Conservation (phyloP, 1,140 invertebrate genomes). For the Rhizoglyphus robini region DNA sequence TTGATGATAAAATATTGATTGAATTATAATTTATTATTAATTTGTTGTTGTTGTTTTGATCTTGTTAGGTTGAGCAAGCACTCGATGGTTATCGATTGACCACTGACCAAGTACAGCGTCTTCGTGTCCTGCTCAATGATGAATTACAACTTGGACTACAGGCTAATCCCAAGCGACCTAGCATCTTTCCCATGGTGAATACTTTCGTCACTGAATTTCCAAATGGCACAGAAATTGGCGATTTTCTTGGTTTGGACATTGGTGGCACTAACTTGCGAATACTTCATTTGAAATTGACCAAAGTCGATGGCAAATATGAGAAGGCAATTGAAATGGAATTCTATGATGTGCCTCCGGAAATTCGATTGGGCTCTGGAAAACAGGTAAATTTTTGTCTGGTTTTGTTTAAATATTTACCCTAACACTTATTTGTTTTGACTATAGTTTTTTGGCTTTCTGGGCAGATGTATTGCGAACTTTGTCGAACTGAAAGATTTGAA, state of each 20-base stretch:
- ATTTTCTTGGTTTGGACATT: constrained; percentile 58
- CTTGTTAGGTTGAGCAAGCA: background rate
- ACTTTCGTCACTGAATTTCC: constrained; percentile 48
- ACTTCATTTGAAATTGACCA: constrained; percentile 45
- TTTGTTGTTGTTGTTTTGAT: background rate
- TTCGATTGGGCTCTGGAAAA: constrained; percentile 42
- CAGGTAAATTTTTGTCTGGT: constrained; percentile 30
- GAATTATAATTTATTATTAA: background rate
- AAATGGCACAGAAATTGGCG: constrained; percentile 50
- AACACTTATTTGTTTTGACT: constrained; percentile 14
- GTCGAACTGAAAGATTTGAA: constrained; percentile 36
- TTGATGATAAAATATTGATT: no score
- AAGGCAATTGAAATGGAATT: constrained; percentile 46
- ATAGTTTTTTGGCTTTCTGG: constrained; percentile 58
- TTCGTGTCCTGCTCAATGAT: constrained; percentile 36
- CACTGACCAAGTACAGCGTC: background rate
- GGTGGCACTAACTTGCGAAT: constrained; percentile 68
- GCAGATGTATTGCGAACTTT: constrained; percentile 55
- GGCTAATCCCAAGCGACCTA: constrained; percentile 35
- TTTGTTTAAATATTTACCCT: no score
- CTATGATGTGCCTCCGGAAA: constrained; percentile 43
- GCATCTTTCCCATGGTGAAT: constrained; percentile 51
- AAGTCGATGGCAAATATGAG: constrained; percentile 41
- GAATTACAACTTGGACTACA: constrained; percentile 46
- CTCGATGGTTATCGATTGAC: background rate